Base-by-base conservation (phyloP, 2,888 invertebrate genomes). In the Lacanobia wlatinum region DNA sequence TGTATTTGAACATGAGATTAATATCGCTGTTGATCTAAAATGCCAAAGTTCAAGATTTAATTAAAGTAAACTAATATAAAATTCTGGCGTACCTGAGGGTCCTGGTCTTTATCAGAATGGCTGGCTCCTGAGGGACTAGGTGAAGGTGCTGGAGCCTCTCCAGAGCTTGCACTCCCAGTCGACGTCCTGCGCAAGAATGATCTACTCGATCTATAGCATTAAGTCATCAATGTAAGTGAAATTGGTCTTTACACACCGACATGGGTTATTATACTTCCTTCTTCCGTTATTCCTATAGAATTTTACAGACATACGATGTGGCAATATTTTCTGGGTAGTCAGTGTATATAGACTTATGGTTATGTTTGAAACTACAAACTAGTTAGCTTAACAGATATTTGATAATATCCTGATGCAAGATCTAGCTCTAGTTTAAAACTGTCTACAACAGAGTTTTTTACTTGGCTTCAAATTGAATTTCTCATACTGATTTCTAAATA, bases 101-200 rank as follows among this genome's bases (percentile, higher is more conserved):
- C 98, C 84, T 98, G 98, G 79, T 98, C 98, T 92, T 98, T 98
- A 91, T 99, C 99, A 86, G 98, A 98, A 87, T 98, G 98, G 87
- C 98, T 97, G 78, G 99, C 99, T 56, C 99, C 99, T 85, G 99
- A 99, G 2, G 99, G 99, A 88, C 99, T 99, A 40, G 98, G 96
- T 0, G 96, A 96, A 0, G 96, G 96, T 4, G 96, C 94, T 0
- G 96, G 96, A 12, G 94, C 96, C 80, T 96, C 96, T 5, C 96
- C 95, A 0, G 96, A 96, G 73, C 96, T 96, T 10, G 95, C 95
- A 68, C 96, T 96, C 48, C 96, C 96, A 78, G 96, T 96, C 14
- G 96, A 96, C n/a, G 96, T 95, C 92, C 96, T 96, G 93, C 95
- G 95, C 90, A 96, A 93, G 92, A 95, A 96, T 80, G 96, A 95